A percentile compares a stretch with the other conserved stretches of the same genome.
Evolutionary conservation across 1,140 invertebrate genomes (phyloP).

Genomic region (Tetragnatha versicolor): DNA sequence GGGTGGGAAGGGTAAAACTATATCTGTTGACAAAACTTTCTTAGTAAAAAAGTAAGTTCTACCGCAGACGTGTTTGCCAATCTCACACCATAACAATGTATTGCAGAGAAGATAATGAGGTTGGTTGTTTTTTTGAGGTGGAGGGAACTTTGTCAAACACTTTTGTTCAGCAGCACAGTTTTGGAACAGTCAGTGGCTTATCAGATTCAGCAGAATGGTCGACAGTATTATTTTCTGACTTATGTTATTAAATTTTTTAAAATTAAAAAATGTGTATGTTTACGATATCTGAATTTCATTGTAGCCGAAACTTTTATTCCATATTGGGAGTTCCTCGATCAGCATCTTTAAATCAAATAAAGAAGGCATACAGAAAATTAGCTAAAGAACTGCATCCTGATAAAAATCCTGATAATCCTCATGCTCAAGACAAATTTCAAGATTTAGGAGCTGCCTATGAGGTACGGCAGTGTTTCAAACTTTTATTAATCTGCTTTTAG

Average conservation of each 20-base stretch:
- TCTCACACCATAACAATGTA: too few relatives aligned
- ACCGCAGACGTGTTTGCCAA: too few relatives aligned
- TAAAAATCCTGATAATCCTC: conserved; percentile 94
- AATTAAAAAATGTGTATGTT: not conserved
- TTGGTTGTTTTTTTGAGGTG: not conserved
- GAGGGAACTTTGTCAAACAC: not conserved
- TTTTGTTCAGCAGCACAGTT: not conserved
- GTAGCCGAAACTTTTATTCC: conserved; percentile 91
- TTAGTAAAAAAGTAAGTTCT: too few relatives aligned
- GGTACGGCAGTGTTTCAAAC: too few relatives aligned
- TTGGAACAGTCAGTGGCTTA: not conserved
- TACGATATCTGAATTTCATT: conserved; percentile 42
- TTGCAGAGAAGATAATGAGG: not conserved
- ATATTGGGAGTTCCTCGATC: conserved; percentile 85
- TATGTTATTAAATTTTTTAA: not conserved
- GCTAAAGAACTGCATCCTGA: conserved; percentile 99
- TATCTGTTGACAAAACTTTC: too few relatives aligned
- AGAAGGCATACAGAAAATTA: conserved; percentile 94
- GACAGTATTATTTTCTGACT: not conserved
- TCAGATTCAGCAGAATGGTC: not conserved
- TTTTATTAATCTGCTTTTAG: too few relatives aligned
- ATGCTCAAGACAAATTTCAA: conserved; percentile 92
- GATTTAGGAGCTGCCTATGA: conserved; percentile 97
- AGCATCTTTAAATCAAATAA: conserved; percentile 93
- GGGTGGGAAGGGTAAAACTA: too few relatives aligned